Conservation (phyloP, 64 coral and sea anemone genomes). For the Acropora yongei region DNA sequence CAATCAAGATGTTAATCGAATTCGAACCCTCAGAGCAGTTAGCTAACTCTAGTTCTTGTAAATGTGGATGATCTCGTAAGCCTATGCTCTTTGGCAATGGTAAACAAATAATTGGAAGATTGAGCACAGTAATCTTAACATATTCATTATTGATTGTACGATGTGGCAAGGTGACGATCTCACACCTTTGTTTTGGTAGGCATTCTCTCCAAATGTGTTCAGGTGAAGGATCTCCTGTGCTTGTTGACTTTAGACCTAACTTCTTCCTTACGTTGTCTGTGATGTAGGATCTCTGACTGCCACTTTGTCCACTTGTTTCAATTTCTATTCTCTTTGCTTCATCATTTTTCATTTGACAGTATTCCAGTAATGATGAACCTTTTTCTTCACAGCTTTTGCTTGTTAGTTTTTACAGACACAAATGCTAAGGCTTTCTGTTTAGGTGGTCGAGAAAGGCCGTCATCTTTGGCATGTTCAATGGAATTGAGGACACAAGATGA, state of each 20-base stretch:
- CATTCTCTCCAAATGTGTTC: constrained; percentile 72
- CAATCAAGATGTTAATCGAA: not conserved
- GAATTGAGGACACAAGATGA: no score
- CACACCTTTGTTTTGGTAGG: constrained; percentile 44
- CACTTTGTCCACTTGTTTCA: not conserved
- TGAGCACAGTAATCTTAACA: not conserved
- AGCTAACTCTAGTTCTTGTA: not conserved
- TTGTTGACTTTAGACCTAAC: constrained; percentile 35
- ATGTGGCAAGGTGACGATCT: constrained; percentile 29
- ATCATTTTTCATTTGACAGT: no score
- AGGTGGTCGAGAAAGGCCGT: no score
- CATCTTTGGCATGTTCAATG: no score
- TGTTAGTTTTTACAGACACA: no score
- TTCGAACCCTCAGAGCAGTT: not conserved
- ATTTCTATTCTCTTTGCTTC: no score
- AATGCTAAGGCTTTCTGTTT: no score
- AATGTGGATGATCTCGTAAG: no score
- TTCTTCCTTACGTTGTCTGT: constrained; percentile 38
- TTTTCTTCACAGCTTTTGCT: no score
- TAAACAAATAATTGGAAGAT: not conserved
- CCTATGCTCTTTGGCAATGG: not conserved
- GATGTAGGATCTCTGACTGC: constrained; percentile 67
- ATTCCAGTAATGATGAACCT: no score
- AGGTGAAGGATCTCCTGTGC: constrained; percentile 40
- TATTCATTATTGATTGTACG: constrained; percentile 18